Conservation (phyloP, 2,113 vertebrate species). For the Ursus arctos region DNA sequence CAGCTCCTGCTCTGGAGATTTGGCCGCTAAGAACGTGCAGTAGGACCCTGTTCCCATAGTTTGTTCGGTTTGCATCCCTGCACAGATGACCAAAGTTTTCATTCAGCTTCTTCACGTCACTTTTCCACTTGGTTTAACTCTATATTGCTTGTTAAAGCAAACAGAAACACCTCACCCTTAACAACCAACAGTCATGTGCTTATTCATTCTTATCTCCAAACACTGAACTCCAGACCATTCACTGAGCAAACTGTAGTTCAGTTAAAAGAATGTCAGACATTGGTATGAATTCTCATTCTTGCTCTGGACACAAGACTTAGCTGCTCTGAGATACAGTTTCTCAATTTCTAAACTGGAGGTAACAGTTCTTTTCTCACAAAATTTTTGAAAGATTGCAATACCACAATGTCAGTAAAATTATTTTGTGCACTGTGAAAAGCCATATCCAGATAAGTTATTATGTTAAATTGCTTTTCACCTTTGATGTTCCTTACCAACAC, state of each 20-base stretch:
- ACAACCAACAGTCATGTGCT: not conserved
- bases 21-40: not conserved
- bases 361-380: conserved; percentile 21
- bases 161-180: not conserved
- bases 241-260: conserved; percentile 10
- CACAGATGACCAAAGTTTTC: not conserved
- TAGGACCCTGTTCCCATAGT: not conserved
- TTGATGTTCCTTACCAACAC: not conserved
- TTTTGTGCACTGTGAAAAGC: not conserved
- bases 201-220: conserved; percentile 17
- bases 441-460: conserved; percentile 9
- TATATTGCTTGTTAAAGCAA: conserved; percentile 4
- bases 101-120: not conserved
- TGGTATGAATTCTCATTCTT: not conserved
- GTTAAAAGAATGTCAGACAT: not conserved
- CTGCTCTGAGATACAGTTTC: not conserved
- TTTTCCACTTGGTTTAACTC: conserved; percentile 41
- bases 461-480: not conserved
- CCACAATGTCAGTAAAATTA: conserved; percentile 35
- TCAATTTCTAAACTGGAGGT: not conserved
- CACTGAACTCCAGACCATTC: not conserved
- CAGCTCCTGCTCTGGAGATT: not conserved
- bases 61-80: not conserved
- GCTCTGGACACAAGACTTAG: not conserved
- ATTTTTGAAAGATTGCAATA: not conserved